Base-by-base conservation (phyloP, 2,888 invertebrate genomes). In the Erebia palarica region DNA sequence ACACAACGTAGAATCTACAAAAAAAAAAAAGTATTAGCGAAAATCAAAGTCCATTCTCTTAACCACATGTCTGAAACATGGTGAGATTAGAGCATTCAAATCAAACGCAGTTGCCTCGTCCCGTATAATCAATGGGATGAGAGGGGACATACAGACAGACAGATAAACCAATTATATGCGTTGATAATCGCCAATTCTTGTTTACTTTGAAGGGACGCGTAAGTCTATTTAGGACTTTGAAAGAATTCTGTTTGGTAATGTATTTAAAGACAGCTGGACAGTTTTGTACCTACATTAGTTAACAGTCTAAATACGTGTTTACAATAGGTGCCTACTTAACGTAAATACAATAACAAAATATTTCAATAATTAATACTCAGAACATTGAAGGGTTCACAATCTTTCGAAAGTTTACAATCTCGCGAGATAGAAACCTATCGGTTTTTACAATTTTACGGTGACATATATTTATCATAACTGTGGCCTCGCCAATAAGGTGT, bases 101-200 rank as follows among this genome's bases (percentile, higher is more conserved):
- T 86, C 87, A 86, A 84, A 85, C 73, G 80, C 84, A 83, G 82
- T 78, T 76, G 76, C 75, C 53, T 68, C 61, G 55, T 71, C 70
- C 75, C 75, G 75, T 79, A 72, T 65, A 49, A 63, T 63, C 63
- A 63, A 63, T 63, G 63, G 18, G 47, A 21, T 49, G 27, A 55
- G 77, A 77, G 81, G 82, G 83, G 81, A 81, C 78, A 75, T 79
- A 81, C 82, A 83, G 83, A 85, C 84, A 84, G 83, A 85, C 84
- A 84, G 81, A 84, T 84, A 88, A 90, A 88, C 89, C 91, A 90
- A 91, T 91, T 91, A 90, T 84, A 83, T 80, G 82, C 87, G 85
- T 86, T 83, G 86, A 86, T 89, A 90, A 91, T 89, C 87, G 83
- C 78, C 74, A 76, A 60, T 84, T 78, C 84, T 88, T 88, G 86